These are phyloP conservation scores for Dryocosmus kuriphilus DNA, from an alignment of 2,888 invertebrate species.

Conservation along the genomic window DNA sequence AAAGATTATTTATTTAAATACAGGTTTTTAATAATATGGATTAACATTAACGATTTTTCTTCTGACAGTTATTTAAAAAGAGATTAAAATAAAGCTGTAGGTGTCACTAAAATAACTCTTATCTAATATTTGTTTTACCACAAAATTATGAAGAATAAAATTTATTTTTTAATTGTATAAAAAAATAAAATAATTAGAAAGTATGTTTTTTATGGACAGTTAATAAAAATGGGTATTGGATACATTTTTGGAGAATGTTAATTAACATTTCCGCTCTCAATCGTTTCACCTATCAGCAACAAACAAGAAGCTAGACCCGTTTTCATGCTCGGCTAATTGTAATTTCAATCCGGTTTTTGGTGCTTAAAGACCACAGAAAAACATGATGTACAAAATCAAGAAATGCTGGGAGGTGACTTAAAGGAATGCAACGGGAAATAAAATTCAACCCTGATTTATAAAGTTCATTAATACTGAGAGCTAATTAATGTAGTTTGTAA, in stretches of 20 bases:
- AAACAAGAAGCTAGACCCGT: constrained; percentile 12
- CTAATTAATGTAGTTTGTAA: background rate
- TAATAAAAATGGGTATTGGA: background rate
- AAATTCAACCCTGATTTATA: background rate
- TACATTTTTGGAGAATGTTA: background rate
- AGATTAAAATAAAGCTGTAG: too few relatives aligned
- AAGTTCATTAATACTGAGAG: background rate
- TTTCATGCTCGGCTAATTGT: constrained; percentile 7
- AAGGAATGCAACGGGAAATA: background rate
- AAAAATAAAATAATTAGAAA: background rate
- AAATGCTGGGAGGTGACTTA: background rate
- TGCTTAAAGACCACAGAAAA: background rate
- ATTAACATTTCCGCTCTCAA: background rate
- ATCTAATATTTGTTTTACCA: too few relatives aligned
- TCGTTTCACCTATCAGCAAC: background rate
- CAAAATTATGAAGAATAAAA: too few relatives aligned
- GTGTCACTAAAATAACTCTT: too few relatives aligned
- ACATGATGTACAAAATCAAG: constrained; percentile 14
- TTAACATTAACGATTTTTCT: too few relatives aligned
- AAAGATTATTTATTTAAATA: too few relatives aligned
- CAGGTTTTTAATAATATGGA: too few relatives aligned
- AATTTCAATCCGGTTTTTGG: constrained; percentile 31
- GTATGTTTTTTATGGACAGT: background rate
- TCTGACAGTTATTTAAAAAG: too few relatives aligned
- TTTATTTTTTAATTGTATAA: background rate